A percentile compares a stretch with the other conserved stretches of the same genome.
These are phyloP conservation scores for Lutjanus campechanus DNA, from an alignment of 2,797 vertebrate species.

Conservation along the genomic window DNA sequence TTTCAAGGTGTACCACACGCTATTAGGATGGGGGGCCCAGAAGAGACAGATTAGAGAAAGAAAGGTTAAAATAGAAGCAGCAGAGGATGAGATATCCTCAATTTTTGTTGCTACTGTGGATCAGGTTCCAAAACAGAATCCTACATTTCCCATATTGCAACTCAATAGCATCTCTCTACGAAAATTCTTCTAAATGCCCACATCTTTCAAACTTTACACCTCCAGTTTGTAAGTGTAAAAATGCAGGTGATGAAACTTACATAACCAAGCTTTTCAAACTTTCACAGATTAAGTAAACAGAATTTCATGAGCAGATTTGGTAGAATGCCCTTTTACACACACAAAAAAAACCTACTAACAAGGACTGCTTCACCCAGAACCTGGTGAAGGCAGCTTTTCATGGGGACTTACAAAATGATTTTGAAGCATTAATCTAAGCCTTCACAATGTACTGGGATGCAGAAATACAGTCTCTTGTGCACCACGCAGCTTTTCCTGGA, in stretches of 20 bases:
- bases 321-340: background rate
- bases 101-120: background rate
- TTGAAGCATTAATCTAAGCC: background rate
- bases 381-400: background rate
- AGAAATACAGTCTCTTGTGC: constrained; percentile 12
- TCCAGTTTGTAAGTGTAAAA: background rate
- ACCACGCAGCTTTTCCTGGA: constrained; percentile 29
- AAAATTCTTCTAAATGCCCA: no score
- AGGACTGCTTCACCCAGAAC: no score
- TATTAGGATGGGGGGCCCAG: background rate
- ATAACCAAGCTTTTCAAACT: no score
- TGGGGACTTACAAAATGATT: constrained; percentile 20
- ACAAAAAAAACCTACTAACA: no score
- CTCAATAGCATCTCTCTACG: no score
- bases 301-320: no score
- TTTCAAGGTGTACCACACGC: background rate
- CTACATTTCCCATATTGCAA: constrained; percentile 3
- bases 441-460: background rate
- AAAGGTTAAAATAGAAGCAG: background rate
- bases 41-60: background rate
- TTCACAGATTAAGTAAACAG: no score
- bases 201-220: background rate
- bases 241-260: no score
- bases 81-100: background rate
- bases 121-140: background rate